Base-by-base conservation (phyloP, 2,797 vertebrate genomes). In the Arnoldichthys spilopterus region DNA sequence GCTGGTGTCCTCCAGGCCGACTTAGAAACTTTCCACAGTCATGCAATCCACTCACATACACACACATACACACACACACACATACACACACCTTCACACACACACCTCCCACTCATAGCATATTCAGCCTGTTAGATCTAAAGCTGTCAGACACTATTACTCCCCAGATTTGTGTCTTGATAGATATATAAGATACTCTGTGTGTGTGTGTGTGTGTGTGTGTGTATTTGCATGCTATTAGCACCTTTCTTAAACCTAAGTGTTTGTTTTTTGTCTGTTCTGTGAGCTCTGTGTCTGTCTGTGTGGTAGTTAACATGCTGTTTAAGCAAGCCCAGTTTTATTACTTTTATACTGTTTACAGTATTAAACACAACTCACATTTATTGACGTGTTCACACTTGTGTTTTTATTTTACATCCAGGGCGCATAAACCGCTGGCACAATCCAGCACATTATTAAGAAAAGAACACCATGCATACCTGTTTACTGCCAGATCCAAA, bases 11-110 rank as follows among this genome's bases (percentile, higher is more conserved):
- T 56, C 34, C 59, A 89, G 92, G 91, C 92, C 91, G 81, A 68
- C 80, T 47, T 79, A 63, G 83, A 74, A 89, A 81, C 89, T 86
- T 88, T 89, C 67, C 84, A 74, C 85, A 93, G 90, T 94, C 93
- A 93, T 86, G 81, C 89, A 92, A 90, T 62, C 83, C 78, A 84
- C 81, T 85, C 87, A 77, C 90, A 81, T 43, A 26, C 51, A 58
- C 74, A 56, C 47, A 28, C 85, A 69, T 85, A 92, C 90, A 93
- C 93, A 92, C 86, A 76, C 87, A 91, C 40, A 90, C 58, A 83
- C 77, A 84, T 81, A 84, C 85, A 75, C 82, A 86, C 85, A 78
- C 78, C 84, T 80, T 85, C 86, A 77, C 90, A 80, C 43, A 24
- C 77, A 82, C 82, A 84, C 84, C 76, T 83, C 76, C 83, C 85